A percentile compares a stretch with the other conserved stretches of the same genome.
Evolutionary conservation across 2,113 vertebrate species (phyloP).

Genomic region (Apteryx owenii): DNA sequence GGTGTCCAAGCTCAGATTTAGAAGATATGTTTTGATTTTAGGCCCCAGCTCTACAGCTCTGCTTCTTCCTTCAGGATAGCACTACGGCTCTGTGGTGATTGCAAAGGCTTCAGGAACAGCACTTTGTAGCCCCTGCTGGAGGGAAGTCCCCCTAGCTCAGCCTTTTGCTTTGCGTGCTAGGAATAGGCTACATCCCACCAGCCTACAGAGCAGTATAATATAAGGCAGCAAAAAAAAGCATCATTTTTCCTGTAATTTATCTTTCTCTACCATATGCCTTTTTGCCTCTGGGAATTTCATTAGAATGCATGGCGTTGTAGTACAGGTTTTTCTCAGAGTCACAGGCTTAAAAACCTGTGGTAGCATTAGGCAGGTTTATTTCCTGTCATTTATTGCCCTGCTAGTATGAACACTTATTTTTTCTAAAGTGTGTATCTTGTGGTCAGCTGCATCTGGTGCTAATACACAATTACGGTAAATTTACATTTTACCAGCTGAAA

Average conservation of each 20-base stretch:
- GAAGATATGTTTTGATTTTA: not conserved
- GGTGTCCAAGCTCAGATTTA: not conserved
- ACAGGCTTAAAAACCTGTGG: slow-evolving; percentile 42
- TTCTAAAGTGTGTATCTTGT: slow-evolving; percentile 69
- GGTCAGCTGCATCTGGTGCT: slow-evolving; percentile 78
- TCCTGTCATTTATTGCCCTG: slow-evolving; percentile 76
- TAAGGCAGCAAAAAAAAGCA: not conserved
- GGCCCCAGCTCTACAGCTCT: not conserved
- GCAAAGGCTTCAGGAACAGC: not conserved
- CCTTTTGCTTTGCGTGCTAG: not conserved
- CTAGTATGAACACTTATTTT: slow-evolving; percentile 38
- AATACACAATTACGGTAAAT: slow-evolving; percentile 79
- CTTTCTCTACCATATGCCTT: not conserved
- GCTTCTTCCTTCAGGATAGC: not conserved
- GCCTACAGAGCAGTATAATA: not conserved
- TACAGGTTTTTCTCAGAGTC: slow-evolving; percentile 8
- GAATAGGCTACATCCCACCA: not conserved
- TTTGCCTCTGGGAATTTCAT: not conserved
- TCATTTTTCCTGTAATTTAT: not conserved
- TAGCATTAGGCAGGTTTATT: slow-evolving; percentile 64
- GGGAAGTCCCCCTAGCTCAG: not conserved
- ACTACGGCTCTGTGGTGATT: not conserved
- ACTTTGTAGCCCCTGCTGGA: not conserved
- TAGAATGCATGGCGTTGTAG: not conserved
- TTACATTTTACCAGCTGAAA: slow-evolving; percentile 71